Base-by-base conservation (phyloP, 2,797 vertebrate species). In the Poeciliopsis presidionis region DNA sequence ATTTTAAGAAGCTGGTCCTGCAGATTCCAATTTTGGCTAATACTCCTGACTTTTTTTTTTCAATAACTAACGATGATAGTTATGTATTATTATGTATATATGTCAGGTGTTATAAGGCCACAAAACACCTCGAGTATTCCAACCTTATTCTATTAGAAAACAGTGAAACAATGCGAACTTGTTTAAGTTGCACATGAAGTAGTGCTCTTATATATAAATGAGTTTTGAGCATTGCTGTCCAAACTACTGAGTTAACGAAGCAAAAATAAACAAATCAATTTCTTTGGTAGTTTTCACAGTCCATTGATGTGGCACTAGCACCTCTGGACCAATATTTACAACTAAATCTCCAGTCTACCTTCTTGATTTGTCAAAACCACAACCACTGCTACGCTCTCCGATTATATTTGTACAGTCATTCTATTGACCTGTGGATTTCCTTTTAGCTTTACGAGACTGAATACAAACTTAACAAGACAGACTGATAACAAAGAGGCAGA, bases 401-500 rank as follows among this genome's bases (percentile, higher is more conserved):
- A 51, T 55, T 43, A 77, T 49, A 53, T 47, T 7, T 65, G 45
- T 0, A 4, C 36, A 75, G 43, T n/a, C 28, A 71, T 5, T 36
- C 65, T 39, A 77, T 72, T 18, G 13, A 55, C n/a, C 53, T 74
- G 61, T 77, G 57, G 39, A 61, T 61, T 70, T 47, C n/a, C 43
- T 73, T 67, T 76, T 25, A 7, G 53, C 77, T 76, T 80, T 73
- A 80, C 20, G 61, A 73, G 49, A 49, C 1, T 6, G 45, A 65
- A 75, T 46, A 79, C 78, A 41, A 85, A 76, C 41, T 76, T 77
- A 61, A 7, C 59, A 61, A 28, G 80, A 30, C 13, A 49, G 28
- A 2, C 59, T n/a, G 80, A 78, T 53, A 63, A 90, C 81, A 87
- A 81, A 87, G 65, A 65, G 39, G 74, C 73, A 73, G 79, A n/a